These are phyloP conservation scores for Erannis defoliaria DNA, from an alignment of 2,888 invertebrate species.

Conservation along the genomic window DNA sequence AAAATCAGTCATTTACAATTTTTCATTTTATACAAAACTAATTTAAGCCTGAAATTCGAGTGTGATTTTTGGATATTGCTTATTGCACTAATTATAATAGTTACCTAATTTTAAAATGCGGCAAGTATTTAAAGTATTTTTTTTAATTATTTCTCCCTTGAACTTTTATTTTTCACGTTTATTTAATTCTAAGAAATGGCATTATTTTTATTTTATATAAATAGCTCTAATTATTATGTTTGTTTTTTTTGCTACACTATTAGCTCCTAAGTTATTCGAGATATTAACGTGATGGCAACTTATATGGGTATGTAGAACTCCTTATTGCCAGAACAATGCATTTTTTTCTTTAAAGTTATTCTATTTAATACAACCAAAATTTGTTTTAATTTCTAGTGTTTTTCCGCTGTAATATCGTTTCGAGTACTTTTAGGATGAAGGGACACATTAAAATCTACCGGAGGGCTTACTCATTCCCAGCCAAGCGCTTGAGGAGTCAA, in stretches of 20 bases:
- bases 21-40: slow-evolving; percentile 62
- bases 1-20: slow-evolving; percentile 79
- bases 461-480: too few relatives aligned
- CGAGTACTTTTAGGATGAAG: too few relatives aligned
- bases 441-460: too few relatives aligned
- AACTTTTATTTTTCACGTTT: slow-evolving; percentile 12
- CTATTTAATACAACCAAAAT: too few relatives aligned
- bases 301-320: neutral
- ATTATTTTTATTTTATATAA: slow-evolving; percentile 4
- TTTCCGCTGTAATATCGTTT: too few relatives aligned
- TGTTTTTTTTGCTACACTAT: neutral
- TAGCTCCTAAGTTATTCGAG: slow-evolving; percentile 16
- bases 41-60: slow-evolving; percentile 43
- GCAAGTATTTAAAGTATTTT: slow-evolving; percentile 18
- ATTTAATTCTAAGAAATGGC: slow-evolving; percentile 23
- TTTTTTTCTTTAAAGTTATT: neutral
- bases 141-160: slow-evolving; percentile 10
- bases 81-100: slow-evolving; percentile 53
- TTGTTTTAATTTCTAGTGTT: too few relatives aligned
- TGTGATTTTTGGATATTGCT: slow-evolving; percentile 55
- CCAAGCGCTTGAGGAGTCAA: too few relatives aligned
- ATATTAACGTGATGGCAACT: neutral
- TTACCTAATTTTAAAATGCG: slow-evolving; percentile 17
- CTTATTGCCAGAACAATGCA: slow-evolving; percentile 22
- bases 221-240: neutral